Evolutionary conservation across 2,113 vertebrate genomes (phyloP).

Genomic region (Anoplopoma fimbria): DNA sequence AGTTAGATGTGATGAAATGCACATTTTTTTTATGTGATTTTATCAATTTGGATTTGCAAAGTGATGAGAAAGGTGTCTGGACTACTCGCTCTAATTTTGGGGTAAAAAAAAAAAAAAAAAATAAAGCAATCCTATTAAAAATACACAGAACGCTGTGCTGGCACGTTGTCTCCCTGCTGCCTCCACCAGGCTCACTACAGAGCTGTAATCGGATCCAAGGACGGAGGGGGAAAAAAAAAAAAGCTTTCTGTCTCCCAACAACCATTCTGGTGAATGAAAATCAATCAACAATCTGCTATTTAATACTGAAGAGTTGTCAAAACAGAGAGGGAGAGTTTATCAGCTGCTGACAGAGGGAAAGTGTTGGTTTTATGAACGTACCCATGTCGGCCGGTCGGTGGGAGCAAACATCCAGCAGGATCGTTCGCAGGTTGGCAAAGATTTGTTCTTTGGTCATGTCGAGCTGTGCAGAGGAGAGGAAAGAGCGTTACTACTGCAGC

Average conservation of each 20-base stretch:
- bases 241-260: too few species aligned
- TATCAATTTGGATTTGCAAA: too few species aligned
- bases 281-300: neutral
- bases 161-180: accelerated
- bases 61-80: neutral
- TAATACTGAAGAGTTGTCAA: neutral
- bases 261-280: too few species aligned
- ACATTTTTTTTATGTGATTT: too few species aligned
- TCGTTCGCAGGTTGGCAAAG: slow-evolving; percentile 84
- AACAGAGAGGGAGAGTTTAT: too few species aligned
- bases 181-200: neutral
- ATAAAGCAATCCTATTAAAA: too few species aligned
- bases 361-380: slow-evolving; percentile 65
- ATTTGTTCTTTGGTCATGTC: slow-evolving; percentile 91
- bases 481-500: neutral
- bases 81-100: neutral
- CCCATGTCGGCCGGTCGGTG: slow-evolving; percentile 84
- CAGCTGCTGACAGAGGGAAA: neutral
- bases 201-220: neutral
- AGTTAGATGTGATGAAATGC: too few species aligned
- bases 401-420: slow-evolving; percentile 88
- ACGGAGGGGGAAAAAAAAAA: too few species aligned
- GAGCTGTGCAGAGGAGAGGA: slow-evolving; percentile 80
- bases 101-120: too few species aligned
- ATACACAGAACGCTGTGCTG: neutral